Conservation (phyloP, 2,797 vertebrate genomes). For the Bovichtus variegatus region DNA sequence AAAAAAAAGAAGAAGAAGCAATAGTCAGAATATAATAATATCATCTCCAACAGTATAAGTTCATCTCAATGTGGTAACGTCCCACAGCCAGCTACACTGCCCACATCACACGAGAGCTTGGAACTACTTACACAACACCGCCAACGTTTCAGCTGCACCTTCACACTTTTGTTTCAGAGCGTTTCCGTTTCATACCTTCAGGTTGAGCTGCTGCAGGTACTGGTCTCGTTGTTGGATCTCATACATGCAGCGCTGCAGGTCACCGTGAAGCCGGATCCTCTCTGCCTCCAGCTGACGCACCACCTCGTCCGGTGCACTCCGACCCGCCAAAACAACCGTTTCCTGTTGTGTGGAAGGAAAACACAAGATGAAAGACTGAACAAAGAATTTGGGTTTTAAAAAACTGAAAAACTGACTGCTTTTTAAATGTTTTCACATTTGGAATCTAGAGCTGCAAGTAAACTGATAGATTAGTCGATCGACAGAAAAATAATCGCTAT, state of each 20-base stretch:
- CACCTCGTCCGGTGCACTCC: slow-evolving; percentile 60
- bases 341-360: slow-evolving; percentile 59
- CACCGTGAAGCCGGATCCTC: slow-evolving; percentile 79
- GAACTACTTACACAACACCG: too few relatives aligned
- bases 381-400: not conserved
- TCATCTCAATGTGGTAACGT: too few relatives aligned
- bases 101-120: too few relatives aligned
- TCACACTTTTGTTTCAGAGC: too few relatives aligned
- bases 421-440: not conserved
- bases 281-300: slow-evolving; percentile 76
- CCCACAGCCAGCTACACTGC: not conserved
- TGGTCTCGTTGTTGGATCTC: slow-evolving; percentile 90
- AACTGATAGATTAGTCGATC: too few relatives aligned
- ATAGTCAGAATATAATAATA: too few relatives aligned
- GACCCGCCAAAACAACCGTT: slow-evolving; percentile 66
- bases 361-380: not conserved
- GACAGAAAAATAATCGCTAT: too few relatives aligned
- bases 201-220: slow-evolving; percentile 86
- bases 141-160: not conserved
- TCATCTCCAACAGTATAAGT: too few relatives aligned
- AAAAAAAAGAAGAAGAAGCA: too few relatives aligned
- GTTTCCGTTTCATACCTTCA: slow-evolving; percentile 78
- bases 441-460: too few relatives aligned
- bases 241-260: slow-evolving; percentile 87
- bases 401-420: too few relatives aligned